Evolutionary conservation across 2,888 invertebrate species (phyloP), one percentile per base, ranked within the genome.

Genomic region (Volucella inanis): DNA sequence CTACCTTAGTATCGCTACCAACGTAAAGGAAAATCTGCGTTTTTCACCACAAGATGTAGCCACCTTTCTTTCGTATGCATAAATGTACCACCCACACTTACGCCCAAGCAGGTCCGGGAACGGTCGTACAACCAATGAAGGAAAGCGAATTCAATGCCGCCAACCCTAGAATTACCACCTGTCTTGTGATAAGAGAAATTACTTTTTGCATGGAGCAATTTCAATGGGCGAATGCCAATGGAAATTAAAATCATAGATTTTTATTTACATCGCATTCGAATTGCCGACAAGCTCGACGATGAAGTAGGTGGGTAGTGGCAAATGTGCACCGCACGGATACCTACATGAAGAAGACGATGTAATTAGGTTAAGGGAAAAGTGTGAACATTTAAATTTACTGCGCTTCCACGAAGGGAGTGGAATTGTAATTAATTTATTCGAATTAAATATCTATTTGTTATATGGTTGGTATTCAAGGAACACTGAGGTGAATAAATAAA

Each of bases 171-270:
- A 80, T 85, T 85, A 85, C 80, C 85, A 80, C 76, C 85, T 85
- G 80, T 80, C 85, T 79, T 59, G 62, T 68, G 72, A 80, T 85
- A 85, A 85, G 85, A 80, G 67, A 81, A 85, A 85, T 85, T 85
- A 85, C 85, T 31, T 31, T 59, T 76, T 62, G 49, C 72, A 76
- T 45, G 43, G 76, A 72, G 67, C 76, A 77, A 85, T 85, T 85
- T 77, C 80, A 85, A 85, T 85, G 80, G 85, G 76, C 57, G 85
- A 85, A 80, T 80, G 85, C 85, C 80, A 77, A 85, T 85, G 85
- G 71, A 85, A 85, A 85, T 85, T 85, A 85, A 85, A 80, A 74
- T 85, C 80, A 72, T 80, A 85, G 71, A 80, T 85, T 85, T 85
- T 80, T 85, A 80, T 85, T 85, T 77, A 71, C 80, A 45, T 75